These are phyloP conservation scores for Echiichthys vipera DNA, from an alignment of 2,797 vertebrate species.

Conservation along the genomic window DNA sequence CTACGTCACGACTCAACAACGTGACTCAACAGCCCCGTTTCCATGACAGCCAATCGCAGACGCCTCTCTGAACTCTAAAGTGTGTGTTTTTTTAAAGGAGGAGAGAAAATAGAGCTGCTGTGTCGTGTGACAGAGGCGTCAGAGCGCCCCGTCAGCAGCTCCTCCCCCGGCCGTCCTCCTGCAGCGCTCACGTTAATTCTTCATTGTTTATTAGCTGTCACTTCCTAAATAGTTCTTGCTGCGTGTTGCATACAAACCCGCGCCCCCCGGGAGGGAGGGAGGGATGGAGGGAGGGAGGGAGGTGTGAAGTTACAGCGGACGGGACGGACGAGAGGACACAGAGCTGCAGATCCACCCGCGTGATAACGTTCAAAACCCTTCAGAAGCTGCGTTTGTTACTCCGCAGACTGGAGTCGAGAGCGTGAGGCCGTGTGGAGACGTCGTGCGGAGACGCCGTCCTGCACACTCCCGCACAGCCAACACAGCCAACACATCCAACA, in stretches of 20 bases:
- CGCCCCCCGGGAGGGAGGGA: not conserved
- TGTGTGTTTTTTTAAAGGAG: not conserved
- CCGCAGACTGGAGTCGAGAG: no score
- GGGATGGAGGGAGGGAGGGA: not conserved
- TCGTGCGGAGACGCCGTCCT: no score
- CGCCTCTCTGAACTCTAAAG: no score
- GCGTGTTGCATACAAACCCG: slow-evolving; percentile 49
- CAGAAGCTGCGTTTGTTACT: no score
- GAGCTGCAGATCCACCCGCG: slow-evolving; percentile 35
- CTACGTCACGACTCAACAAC: no score
- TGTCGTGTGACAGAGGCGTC: not conserved
- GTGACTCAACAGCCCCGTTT: no score
- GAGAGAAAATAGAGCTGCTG: not conserved
- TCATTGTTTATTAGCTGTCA: slow-evolving; percentile 81
- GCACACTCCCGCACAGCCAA: no score
- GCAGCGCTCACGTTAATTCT: slow-evolving; percentile 61
- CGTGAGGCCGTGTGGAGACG: no score
- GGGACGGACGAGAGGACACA: slow-evolving; percentile 20
- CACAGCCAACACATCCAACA: no score
- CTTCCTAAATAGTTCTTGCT: slow-evolving; percentile 76
- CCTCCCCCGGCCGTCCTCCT: slow-evolving; percentile 18
- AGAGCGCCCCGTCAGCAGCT: slow-evolving; percentile 55
- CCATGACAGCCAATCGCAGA: no score
- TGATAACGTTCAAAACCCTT: slow-evolving; percentile 5
- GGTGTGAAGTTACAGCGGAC: slow-evolving; percentile 58